A percentile compares a stretch with the other conserved stretches of the same genome.
Evolutionary conservation across 2,888 invertebrate species (phyloP).

Genomic region (Cryptocephalus moraei): DNA sequence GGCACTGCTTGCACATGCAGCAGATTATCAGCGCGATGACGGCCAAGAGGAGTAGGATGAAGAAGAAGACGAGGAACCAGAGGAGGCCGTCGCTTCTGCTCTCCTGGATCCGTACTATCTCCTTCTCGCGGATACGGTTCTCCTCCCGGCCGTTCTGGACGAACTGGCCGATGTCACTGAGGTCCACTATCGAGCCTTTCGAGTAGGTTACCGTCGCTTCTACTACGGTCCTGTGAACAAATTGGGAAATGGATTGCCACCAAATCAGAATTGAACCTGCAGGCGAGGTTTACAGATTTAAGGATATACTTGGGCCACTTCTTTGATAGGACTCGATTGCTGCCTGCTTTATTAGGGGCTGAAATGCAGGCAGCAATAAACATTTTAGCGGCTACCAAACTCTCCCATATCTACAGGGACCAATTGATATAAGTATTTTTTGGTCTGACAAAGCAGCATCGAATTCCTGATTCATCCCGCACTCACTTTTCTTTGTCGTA

Average conservation of each 20-base stretch:
- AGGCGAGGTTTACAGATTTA: too few species aligned
- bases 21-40: slow-evolving; percentile 65
- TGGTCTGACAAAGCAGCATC: too few species aligned
- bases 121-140: slow-evolving; percentile 8
- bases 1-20: slow-evolving; percentile 77
- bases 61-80: slow-evolving; percentile 69
- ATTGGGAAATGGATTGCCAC: slow-evolving; percentile 1
- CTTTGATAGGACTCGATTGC: too few species aligned
- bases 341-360: too few species aligned
- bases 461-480: slow-evolving; percentile 2
- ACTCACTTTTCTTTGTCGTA: slow-evolving; percentile 49
- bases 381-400: too few species aligned
- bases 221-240: slow-evolving; percentile 54
- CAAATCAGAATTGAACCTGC: too few species aligned
- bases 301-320: too few species aligned
- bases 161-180: slow-evolving; percentile 60
- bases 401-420: too few species aligned
- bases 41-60: slow-evolving; percentile 62
- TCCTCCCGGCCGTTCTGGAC: slow-evolving; percentile 24
- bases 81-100: slow-evolving; percentile 47
- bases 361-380: too few species aligned
- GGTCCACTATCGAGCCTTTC: slow-evolving; percentile 57
- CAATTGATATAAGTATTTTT: too few species aligned
- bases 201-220: slow-evolving; percentile 59
- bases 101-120: slow-evolving; percentile 16